These are phyloP conservation scores for Drosophila guanche DNA, from an alignment of 1,140 invertebrate genomes.

Conservation along the genomic window DNA sequence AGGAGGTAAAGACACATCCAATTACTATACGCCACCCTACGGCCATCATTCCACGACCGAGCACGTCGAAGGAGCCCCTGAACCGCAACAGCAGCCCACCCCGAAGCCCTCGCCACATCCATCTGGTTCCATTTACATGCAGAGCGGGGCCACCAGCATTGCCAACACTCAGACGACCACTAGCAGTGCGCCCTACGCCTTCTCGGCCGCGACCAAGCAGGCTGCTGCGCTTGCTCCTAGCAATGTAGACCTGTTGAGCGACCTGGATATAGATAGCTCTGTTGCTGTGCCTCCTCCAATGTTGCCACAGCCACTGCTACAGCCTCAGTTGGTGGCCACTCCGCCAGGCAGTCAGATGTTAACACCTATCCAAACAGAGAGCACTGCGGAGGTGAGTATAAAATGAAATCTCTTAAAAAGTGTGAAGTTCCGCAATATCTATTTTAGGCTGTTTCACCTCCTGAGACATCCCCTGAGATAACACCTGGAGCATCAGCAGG, in stretches of 20 bases:
- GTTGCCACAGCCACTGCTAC: constrained; percentile 57
- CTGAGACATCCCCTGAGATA: constrained; percentile 6
- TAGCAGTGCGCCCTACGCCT: constrained; percentile 69
- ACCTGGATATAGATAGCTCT: constrained; percentile 87
- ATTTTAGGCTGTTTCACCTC: constrained; percentile 1
- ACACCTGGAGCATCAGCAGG: not conserved
- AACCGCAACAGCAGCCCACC: constrained; percentile 10
- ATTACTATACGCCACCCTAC: constrained; percentile 75
- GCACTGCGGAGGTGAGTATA: not conserved
- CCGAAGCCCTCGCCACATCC: constrained; percentile 16
- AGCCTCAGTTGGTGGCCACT: constrained; percentile 63
- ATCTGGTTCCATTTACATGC: constrained; percentile 69
- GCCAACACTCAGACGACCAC: constrained; percentile 76
- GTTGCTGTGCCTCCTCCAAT: constrained; percentile 59
- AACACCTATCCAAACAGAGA: not conserved
- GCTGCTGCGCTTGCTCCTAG: constrained; percentile 40
- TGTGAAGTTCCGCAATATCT: not conserved
- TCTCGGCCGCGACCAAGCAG: constrained; percentile 37
- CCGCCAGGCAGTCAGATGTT: constrained; percentile 54
- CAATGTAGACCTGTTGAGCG: constrained; percentile 90
- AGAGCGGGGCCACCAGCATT: constrained; percentile 65
- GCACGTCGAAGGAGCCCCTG: not conserved
- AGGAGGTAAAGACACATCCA: constrained; percentile 13
- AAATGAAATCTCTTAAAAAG: not conserved
- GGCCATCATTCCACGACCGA: constrained; percentile 65